Percentiles rank a stretch among this genome's conserved stretches.
These are phyloP conservation scores for Lagorchestes hirsutus DNA, from an alignment of 2,797 vertebrate species.

Conservation along the genomic window DNA sequence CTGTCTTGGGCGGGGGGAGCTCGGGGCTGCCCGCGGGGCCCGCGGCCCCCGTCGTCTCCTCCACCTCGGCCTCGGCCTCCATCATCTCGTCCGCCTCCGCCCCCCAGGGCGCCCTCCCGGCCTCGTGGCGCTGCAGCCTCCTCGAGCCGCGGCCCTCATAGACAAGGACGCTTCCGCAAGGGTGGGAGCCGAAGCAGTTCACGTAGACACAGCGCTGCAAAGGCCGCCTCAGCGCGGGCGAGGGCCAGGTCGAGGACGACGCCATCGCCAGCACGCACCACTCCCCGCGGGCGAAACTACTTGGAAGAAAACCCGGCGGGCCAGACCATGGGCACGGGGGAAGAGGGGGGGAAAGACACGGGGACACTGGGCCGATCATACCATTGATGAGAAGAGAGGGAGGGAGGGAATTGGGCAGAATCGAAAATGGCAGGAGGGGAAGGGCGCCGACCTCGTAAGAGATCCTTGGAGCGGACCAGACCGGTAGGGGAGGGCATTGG, in stretches of 20 bases:
- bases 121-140: background rate
- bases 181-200: slow-evolving; percentile 81
- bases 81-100: background rate
- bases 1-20: no score
- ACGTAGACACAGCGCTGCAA: slow-evolving; percentile 68
- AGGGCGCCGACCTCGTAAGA: background rate
- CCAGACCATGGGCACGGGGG: background rate
- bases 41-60: no score
- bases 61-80: background rate
- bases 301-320: accelerated
- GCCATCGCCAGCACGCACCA: accelerated
- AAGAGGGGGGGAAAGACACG: accelerated
- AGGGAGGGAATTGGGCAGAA: no score
- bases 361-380: background rate
- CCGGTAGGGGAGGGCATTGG: no score
- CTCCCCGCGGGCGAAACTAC: accelerated
- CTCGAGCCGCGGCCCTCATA: slow-evolving; percentile 40
- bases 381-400: no score
- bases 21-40: accelerated
- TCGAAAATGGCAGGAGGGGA: background rate
- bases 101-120: background rate
- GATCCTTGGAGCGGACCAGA: background rate
- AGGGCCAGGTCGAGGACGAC: background rate
- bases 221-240: no score
- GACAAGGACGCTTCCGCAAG: slow-evolving; percentile 63